Base-by-base conservation (phyloP, 2,797 vertebrate species). In the Australoheros facetus region DNA sequence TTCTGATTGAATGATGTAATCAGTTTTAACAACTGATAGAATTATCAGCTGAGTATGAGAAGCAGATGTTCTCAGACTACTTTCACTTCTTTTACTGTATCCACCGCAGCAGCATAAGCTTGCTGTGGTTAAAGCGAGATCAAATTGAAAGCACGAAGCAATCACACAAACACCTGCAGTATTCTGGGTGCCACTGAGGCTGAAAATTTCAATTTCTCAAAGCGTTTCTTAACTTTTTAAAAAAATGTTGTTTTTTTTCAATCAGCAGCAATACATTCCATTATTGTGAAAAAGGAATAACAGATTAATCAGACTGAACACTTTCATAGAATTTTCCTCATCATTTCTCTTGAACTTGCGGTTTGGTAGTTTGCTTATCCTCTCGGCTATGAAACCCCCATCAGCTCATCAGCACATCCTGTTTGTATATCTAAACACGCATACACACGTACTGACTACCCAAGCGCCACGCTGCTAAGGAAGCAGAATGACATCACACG, bases 401-500 rank as follows among this genome's bases (percentile, higher is more conserved):
- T 4, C 54, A 72, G 19, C 56, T 69, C 23, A 11, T 71, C 75
- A 17, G 77, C 74, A 76, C 77, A 77, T 92, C 87, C 84, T 90
- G 86, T 88, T 85, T 82, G 56, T 79, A 3, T 19, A 4, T 54
- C 30, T 57, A 78, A 81, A 70, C 55, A 64, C 72, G 54, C 16
- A 13, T 12, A 58, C 69, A 62, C 16, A 0, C 6, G 2, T 8
- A 72, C 4, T 8, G 32, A 7, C 42, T 48, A 56, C 23, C 30
- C 56, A 51, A 23, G 66, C 5, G 0, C 4, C 19, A 0, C 21
- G 2, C 28, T 54, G 45, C 9, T 23, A 71, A 57, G 3, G 54
- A 81, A 80, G 58, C 57, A 77, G 75, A 87, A 75, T 86, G 2
- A 82, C 86, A 75, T 91, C 87, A 88, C 13, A 0, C 5, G 56